Percentiles rank a stretch among this genome's conserved stretches.
phyloP scores from a whole-genome alignment of 2,113 vertebrate genomes.

The Calidris pygmaea region DNA sequence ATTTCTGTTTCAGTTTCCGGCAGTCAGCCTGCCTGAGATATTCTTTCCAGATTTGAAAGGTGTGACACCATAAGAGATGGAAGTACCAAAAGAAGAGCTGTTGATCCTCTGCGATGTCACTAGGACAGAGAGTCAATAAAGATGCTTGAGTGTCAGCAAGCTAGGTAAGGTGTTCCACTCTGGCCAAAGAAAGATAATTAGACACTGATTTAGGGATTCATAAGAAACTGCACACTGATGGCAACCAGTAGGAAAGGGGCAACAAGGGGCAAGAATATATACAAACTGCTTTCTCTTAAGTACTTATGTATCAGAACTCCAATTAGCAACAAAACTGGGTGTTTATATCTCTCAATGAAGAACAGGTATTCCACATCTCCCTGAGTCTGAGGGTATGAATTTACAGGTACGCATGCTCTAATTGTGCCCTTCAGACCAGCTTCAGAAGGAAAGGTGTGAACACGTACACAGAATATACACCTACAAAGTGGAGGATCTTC shows the following conservation, averaged over 20 bases:
- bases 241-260: not conserved
- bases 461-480: rapidly evolving
- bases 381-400: not conserved
- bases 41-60: not conserved
- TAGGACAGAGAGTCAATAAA: not conserved
- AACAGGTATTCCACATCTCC: not conserved
- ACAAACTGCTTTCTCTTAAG: not conserved
- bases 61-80: not conserved
- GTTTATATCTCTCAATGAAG: not conserved
- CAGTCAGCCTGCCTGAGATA: not conserved
- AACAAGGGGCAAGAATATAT: not conserved
- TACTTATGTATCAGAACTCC: not conserved
- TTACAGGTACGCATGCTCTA: not conserved
- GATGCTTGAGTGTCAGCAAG: not conserved
- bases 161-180: not conserved
- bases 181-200: not conserved
- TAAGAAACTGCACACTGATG: not conserved
- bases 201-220: not conserved
- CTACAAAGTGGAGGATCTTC: not conserved
- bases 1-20: not conserved
- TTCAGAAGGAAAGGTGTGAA: not conserved
- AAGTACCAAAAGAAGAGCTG: not conserved
- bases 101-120: not conserved
- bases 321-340: not conserved
- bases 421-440: not conserved